These are phyloP conservation scores for Pterocles gutturalis DNA, from an alignment of 2,113 vertebrate species.

Conservation along the genomic window DNA sequence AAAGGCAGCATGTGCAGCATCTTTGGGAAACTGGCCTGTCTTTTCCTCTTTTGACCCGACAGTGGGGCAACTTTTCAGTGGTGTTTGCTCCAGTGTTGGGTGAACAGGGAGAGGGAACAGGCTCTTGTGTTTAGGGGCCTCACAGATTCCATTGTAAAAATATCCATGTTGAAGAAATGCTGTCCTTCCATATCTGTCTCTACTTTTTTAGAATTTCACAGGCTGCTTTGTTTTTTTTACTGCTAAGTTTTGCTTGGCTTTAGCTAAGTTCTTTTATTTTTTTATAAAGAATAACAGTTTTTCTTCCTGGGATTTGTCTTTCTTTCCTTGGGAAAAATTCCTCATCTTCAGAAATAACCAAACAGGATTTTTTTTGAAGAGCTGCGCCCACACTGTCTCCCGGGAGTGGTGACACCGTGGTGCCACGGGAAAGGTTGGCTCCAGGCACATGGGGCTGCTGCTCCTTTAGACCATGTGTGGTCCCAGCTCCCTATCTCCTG, in stretches of 20 bases:
- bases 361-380: neutral
- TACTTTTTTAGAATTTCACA: neutral
- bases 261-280: neutral
- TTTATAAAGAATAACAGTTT: neutral
- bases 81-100: neutral
- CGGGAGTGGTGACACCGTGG: fast-evolving
- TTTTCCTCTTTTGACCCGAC: neutral
- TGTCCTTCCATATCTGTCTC: neutral
- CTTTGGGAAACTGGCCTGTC: neutral
- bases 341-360: neutral
- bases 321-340: neutral
- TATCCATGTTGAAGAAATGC: neutral
- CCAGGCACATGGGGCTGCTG: fast-evolving
- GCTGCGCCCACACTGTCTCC: neutral
- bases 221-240: neutral
- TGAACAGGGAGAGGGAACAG: neutral
- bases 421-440: neutral
- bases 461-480: neutral
- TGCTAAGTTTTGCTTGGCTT: neutral
- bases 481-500: neutral
- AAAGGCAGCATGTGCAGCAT: neutral
- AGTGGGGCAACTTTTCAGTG: neutral
- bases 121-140: neutral
- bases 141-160: neutral
- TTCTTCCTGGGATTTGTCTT: neutral